Percentiles rank a stretch among this genome's conserved stretches.
Conservation (phyloP, 2,797 vertebrate genomes). For the Enteromius thamalakanensis region DNA sequence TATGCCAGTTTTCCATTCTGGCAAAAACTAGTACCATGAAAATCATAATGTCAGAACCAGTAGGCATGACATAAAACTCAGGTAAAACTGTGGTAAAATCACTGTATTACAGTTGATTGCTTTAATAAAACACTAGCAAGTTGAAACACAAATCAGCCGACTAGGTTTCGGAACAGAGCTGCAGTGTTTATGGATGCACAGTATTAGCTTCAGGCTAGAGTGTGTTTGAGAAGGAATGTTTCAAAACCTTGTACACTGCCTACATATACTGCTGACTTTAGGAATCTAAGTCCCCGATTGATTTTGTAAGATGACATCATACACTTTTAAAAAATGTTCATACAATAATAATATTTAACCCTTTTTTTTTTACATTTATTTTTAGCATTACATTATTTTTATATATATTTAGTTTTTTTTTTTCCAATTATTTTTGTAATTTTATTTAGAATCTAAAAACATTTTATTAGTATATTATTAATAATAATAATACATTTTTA, state of each 20-base stretch:
- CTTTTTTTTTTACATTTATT: not conserved
- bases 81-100: not conserved
- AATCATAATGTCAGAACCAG: not conserved
- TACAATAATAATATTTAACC: not conserved
- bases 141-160: not conserved
- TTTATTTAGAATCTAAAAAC: no score
- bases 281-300: not conserved
- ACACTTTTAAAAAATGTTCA: not conserved
- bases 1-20: slow-evolving; percentile 35
- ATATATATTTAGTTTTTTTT: no score
- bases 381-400: not conserved
- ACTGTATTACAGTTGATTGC: slow-evolving; percentile 39
- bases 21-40: slow-evolving; percentile 26
- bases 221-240: not conserved
- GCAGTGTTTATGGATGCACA: slow-evolving; percentile 16
- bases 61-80: not conserved
- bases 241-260: not conserved
- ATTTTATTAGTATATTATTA: no score
- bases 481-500: not conserved
- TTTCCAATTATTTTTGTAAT: not conserved
- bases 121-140: not conserved
- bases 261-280: not conserved
- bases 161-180: slow-evolving; percentile 9
- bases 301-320: not conserved
- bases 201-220: slow-evolving; percentile 19